These are phyloP conservation scores for Agrochola lota DNA, from an alignment of 2,888 invertebrate species.

Conservation along the genomic window DNA sequence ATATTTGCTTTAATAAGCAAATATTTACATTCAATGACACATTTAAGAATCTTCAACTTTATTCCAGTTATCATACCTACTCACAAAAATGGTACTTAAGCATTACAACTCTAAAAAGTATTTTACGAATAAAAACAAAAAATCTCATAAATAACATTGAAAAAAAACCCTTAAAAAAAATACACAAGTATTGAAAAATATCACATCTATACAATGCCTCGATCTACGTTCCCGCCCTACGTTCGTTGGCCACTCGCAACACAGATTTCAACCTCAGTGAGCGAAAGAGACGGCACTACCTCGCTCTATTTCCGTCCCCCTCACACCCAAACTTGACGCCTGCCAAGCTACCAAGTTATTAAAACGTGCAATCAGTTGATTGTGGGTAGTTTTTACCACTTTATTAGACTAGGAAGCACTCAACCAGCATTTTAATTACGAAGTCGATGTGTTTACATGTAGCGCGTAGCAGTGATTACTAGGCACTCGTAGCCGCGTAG, in stretches of 20 bases:
- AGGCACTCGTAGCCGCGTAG: slow-evolving; percentile 45
- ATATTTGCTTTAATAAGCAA: background rate
- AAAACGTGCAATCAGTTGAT: slow-evolving; percentile 88
- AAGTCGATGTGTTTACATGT: slow-evolving; percentile 56
- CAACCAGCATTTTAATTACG: slow-evolving; percentile 80
- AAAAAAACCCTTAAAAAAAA: background rate
- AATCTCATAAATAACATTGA: background rate
- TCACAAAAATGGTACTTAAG: no score
- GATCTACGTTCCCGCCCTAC: slow-evolving; percentile 82
- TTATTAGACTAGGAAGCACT: slow-evolving; percentile 82
- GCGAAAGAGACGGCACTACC: slow-evolving; percentile 71
- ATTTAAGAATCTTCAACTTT: background rate
- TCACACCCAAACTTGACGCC: slow-evolving; percentile 75
- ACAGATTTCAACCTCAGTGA: slow-evolving; percentile 82
- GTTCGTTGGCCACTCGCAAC: slow-evolving; percentile 81
- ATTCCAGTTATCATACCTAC: background rate
- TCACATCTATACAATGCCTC: slow-evolving; percentile 65
- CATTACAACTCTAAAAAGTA: background rate
- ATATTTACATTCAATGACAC: background rate
- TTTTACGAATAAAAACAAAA: background rate
- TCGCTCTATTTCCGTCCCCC: slow-evolving; percentile 66
- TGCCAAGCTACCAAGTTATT: slow-evolving; percentile 77
- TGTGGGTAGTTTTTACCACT: slow-evolving; percentile 82
- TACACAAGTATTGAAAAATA: background rate
- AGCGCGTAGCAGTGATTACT: slow-evolving; percentile 55